These are phyloP conservation scores for Heptranchias perlo DNA, from an alignment of 2,113 vertebrate species.

Conservation along the genomic window DNA sequence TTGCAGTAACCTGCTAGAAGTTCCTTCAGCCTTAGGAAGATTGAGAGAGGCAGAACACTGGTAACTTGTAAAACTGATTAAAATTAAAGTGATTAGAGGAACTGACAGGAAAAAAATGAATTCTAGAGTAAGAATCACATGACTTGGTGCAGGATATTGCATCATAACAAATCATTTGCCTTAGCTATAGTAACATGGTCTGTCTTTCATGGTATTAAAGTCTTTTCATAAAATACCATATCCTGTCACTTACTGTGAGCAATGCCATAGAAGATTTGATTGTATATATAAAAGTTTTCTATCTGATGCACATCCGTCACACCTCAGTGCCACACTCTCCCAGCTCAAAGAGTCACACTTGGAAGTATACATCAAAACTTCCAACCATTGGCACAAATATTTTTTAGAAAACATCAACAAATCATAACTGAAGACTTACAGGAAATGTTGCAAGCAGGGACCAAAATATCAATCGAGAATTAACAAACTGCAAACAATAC, in stretches of 20 bases:
- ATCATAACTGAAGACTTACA: neutral
- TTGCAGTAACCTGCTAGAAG: neutral
- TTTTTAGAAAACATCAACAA: neutral
- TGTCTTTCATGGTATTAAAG: neutral
- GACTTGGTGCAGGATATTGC: neutral
- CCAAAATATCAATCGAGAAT: neutral
- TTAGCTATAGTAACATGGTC: neutral
- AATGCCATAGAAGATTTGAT: neutral
- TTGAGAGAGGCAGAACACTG: neutral
- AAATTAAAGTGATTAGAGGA: neutral
- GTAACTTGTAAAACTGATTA: neutral
- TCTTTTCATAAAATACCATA: neutral
- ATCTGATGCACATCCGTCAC: neutral
- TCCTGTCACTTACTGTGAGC: neutral
- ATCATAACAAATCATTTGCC: neutral
- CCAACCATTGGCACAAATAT: neutral
- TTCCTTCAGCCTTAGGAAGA: neutral
- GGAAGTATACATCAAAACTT: neutral
- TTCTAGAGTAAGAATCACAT: neutral
- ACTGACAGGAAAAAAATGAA: neutral
- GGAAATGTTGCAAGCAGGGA: neutral
- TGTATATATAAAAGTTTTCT: neutral
- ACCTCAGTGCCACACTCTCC: neutral
- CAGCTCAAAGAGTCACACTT: neutral
- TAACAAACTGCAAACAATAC: neutral